These are phyloP conservation scores for Anoplius nigerrimus DNA, from an alignment of 2,888 invertebrate genomes.

Conservation along the genomic window DNA sequence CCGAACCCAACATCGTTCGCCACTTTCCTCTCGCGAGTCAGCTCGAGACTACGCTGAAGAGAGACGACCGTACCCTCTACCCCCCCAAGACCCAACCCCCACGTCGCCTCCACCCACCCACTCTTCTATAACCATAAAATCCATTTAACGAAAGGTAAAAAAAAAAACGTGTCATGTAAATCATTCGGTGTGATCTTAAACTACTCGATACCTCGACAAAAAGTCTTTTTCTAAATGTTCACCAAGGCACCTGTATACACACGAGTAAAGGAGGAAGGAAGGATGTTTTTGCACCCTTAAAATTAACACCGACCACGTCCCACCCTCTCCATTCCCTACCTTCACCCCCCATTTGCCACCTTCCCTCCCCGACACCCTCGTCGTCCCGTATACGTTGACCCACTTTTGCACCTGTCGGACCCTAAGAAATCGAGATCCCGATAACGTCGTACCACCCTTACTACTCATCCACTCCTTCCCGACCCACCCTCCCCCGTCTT, in stretches of 20 bases:
- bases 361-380: constrained; percentile 11
- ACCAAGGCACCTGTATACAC: constrained; percentile 56
- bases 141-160: constrained; percentile 22
- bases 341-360: constrained; percentile 23
- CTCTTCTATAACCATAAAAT: constrained; percentile 20
- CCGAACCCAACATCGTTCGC: too few relatives aligned
- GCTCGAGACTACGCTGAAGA: too few relatives aligned
- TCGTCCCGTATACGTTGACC: constrained; percentile 2
- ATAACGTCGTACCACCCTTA: constrained; percentile 7
- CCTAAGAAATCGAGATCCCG: background rate
- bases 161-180: constrained; percentile 23
- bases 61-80: too few relatives aligned
- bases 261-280: constrained; percentile 22
- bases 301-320: constrained; percentile 32
- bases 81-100: constrained; percentile 35
- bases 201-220: constrained; percentile 60
- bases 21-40: too few relatives aligned
- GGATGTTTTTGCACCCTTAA: constrained; percentile 47
- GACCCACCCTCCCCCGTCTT: constrained; percentile 7
- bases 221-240: constrained; percentile 65
- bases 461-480: background rate
- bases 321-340: constrained; percentile 24
- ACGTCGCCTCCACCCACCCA: constrained; percentile 28
- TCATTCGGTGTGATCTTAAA: constrained; percentile 58
- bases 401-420: constrained; percentile 5